These are phyloP conservation scores for Trichonephila clavata DNA, from an alignment of 1,140 invertebrate species.

Conservation along the genomic window DNA sequence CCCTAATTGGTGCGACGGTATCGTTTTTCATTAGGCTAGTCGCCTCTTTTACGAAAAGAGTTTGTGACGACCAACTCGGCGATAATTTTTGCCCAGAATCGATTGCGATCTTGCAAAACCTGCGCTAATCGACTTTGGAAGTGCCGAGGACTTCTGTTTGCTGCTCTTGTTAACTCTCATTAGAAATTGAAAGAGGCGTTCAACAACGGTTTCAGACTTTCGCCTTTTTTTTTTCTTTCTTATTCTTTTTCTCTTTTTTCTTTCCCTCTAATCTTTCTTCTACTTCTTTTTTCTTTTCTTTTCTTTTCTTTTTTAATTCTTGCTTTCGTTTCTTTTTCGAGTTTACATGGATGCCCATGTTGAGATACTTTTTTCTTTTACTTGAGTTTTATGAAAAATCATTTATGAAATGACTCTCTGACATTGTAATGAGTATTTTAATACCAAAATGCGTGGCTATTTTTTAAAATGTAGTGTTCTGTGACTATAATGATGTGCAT, in stretches of 20 bases:
- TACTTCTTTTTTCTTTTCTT: background rate
- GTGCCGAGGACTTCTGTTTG: conserved; percentile 64
- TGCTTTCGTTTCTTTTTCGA: background rate
- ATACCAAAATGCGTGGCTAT: background rate
- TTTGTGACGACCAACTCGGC: conserved; percentile 36
- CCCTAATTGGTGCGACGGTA: conserved; percentile 64
- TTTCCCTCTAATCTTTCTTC: background rate
- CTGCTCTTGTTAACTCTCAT: conserved; percentile 69
- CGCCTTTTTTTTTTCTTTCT: background rate
- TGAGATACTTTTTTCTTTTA: background rate
- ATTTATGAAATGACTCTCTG: background rate
- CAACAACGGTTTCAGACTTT: conserved; percentile 11
- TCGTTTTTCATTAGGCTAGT: conserved; percentile 70
- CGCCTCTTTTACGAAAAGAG: conserved; percentile 27
- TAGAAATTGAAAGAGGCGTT: conserved; percentile 67
- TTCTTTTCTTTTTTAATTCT: background rate
- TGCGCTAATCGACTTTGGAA: conserved; percentile 68
- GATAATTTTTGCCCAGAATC: conserved; percentile 66
- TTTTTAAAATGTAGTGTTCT: no score
- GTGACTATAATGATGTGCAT: no score
- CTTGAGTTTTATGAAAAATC: background rate
- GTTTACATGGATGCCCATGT: background rate
- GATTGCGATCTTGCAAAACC: conserved; percentile 63
- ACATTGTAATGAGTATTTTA: background rate
- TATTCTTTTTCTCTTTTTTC: background rate